phyloP scores from a whole-genome alignment of 2,113 vertebrate genomes.

The Capreolus pygargus region DNA sequence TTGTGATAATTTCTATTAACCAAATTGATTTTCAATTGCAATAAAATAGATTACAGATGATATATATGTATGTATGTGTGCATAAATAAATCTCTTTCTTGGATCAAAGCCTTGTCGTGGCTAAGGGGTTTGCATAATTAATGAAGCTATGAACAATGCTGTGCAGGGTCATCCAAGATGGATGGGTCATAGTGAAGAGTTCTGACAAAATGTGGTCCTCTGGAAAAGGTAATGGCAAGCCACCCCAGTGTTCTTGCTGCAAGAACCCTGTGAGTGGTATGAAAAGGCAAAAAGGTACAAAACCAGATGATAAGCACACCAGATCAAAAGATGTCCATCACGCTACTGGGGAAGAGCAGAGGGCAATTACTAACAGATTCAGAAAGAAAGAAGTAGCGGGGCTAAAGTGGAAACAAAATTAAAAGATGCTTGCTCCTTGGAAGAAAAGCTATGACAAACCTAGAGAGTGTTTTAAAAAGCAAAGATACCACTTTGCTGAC shows the following conservation, averaged over 20 bases:
- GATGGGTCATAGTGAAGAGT: neutral
- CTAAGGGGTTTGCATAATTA: neutral
- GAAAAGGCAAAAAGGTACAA: neutral
- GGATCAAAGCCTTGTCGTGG: neutral
- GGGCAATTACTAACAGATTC: neutral
- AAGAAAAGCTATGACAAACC: neutral
- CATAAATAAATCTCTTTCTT: neutral
- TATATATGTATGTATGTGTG: neutral
- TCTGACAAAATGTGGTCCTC: neutral
- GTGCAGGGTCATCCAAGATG: neutral
- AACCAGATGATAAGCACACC: neutral
- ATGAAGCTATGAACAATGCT: neutral
- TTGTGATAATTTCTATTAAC: neutral
- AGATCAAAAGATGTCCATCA: neutral
- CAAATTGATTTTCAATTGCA: slow-evolving; percentile 3
- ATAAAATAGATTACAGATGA: neutral
- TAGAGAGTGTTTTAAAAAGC: neutral
- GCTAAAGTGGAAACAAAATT: neutral
- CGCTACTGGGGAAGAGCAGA: neutral
- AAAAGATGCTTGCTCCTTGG: neutral
- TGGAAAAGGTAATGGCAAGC: neutral
- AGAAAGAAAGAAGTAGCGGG: neutral
- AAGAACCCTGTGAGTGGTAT: neutral
- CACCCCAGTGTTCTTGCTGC: neutral
- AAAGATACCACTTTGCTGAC: neutral